Base-by-base conservation (phyloP, 2,113 vertebrate genomes). In the Chionis minor region DNA sequence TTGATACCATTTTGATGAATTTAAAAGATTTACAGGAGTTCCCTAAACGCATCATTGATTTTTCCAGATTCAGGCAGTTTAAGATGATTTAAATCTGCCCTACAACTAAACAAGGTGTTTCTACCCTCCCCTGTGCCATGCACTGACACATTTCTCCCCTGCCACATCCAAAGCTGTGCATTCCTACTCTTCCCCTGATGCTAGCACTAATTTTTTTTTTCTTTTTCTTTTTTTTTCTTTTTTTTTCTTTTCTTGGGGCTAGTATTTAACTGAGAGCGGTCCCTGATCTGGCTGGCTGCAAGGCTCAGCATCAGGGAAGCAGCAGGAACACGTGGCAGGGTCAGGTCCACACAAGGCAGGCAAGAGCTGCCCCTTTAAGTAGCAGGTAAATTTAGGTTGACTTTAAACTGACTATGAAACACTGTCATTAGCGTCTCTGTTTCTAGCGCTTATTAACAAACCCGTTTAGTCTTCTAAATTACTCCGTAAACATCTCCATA, bases 381-480 rank as follows among this genome's bases (percentile, higher is more conserved):
- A 93, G 88, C 71, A 88, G 73, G 66, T 90, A 90, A 83, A 96
- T 81, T 86, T 85, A 94, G 82, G 71, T 32, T 92, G 80, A 58
- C 69, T 88, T 95, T 73, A 77, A 92, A 69, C 52, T 51, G 58
- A 35, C 28, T 52, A 1, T 74, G 28, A 81, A 79, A 45, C 51
- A 81, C 71, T 74, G 47, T 79, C 27, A 22, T 90, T 67, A 91
- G 73, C 73, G 13, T 47, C 19, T 73, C 82, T 54, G 24, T 44
- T 95, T 84, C 42, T 78, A 81, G 84, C 69, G 33, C 63, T 91
- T 61, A 30, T 35, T 44, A 78, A 30, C n/a, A 72, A 63, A n/a
- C 56, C 15, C 30, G 22, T 81, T 87, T 26, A 66, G 35, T 91
- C 45, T 42, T 77, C 66, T 80, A 32, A 71, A 38, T 51, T 69